These are phyloP conservation scores for Sander lucioperca DNA, from an alignment of 2,113 vertebrate genomes.

Conservation along the genomic window DNA sequence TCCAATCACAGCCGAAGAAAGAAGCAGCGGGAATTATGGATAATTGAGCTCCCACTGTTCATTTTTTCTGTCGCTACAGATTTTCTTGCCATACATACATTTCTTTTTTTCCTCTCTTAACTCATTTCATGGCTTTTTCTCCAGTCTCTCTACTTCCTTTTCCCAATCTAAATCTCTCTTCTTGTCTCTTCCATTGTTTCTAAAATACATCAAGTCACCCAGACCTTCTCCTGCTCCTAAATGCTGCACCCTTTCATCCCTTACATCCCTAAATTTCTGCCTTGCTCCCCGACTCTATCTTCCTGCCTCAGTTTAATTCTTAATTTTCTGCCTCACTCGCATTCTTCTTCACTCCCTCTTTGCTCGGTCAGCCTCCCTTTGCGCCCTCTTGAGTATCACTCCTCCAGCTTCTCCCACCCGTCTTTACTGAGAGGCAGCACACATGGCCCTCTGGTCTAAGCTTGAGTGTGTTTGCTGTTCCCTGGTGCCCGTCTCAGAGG, in stretches of 20 bases:
- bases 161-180: neutral
- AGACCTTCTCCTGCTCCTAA: neutral
- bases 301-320: conserved; percentile 52
- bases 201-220: conserved; percentile 7
- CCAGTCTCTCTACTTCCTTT: neutral
- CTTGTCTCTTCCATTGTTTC: neutral
- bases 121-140: neutral
- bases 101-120: neutral
- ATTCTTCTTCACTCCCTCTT: conserved; percentile 45
- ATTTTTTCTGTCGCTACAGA: conserved; percentile 42
- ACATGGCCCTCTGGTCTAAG: conserved; percentile 24
- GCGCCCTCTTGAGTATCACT: conserved; percentile 47
- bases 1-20: conserved; percentile 66
- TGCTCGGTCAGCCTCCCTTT: conserved; percentile 50
- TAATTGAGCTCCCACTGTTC: conserved; percentile 74
- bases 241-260: conserved; percentile 29
- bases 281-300: conserved; percentile 23
- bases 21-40: conserved; percentile 66
- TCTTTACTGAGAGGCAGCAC: conserved; percentile 36
- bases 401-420: conserved; percentile 48
- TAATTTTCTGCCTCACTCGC: conserved; percentile 71
- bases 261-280: conserved; percentile 35
- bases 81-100: conserved; percentile 28
- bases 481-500: conserved; percentile 29
- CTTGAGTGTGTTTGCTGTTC: conserved; percentile 52